Percentiles rank a stretch among this genome's conserved stretches.
phyloP scores from a whole-genome alignment of 2,888 invertebrate species.

The Argynnis bischoffii region DNA sequence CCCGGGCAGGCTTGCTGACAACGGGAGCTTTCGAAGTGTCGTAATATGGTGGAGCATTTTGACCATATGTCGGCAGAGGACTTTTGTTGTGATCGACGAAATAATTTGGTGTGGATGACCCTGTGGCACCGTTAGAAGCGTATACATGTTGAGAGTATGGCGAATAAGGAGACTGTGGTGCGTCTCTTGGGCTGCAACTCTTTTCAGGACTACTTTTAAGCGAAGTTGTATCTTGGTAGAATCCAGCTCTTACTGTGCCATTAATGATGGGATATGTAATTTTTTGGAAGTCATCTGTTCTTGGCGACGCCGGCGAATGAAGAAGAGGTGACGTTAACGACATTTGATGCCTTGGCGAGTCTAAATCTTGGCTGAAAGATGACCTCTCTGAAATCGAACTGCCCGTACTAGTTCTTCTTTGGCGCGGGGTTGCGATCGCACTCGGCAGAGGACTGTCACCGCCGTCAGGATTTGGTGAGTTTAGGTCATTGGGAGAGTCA shows the following conservation, averaged over 20 bases:
- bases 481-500: constrained; percentile 69
- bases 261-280: constrained; percentile 89
- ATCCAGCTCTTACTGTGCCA: constrained; percentile 92
- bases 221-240: constrained; percentile 94
- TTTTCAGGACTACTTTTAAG: constrained; percentile 92
- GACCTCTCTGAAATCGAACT: constrained; percentile 91
- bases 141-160: constrained; percentile 77
- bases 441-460: constrained; percentile 69
- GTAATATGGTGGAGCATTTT: constrained; percentile 82
- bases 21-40: constrained; percentile 81
- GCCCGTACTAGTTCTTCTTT: constrained; percentile 89
- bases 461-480: constrained; percentile 70
- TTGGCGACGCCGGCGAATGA: constrained; percentile 90
- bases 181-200: constrained; percentile 90
- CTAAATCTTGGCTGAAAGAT: constrained; percentile 89
- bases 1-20: constrained; percentile 72
- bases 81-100: constrained; percentile 75
- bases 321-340: constrained; percentile 88
- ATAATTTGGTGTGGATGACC: constrained; percentile 68
- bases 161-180: constrained; percentile 80
- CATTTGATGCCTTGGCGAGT: constrained; percentile 88
- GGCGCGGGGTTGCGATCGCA: constrained; percentile 71
- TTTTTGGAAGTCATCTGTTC: constrained; percentile 86
- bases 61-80: constrained; percentile 69
- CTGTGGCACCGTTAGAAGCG: constrained; percentile 62